These are phyloP conservation scores for Varanus salvator DNA, from an alignment of 2,113 vertebrate species.

Conservation along the genomic window DNA sequence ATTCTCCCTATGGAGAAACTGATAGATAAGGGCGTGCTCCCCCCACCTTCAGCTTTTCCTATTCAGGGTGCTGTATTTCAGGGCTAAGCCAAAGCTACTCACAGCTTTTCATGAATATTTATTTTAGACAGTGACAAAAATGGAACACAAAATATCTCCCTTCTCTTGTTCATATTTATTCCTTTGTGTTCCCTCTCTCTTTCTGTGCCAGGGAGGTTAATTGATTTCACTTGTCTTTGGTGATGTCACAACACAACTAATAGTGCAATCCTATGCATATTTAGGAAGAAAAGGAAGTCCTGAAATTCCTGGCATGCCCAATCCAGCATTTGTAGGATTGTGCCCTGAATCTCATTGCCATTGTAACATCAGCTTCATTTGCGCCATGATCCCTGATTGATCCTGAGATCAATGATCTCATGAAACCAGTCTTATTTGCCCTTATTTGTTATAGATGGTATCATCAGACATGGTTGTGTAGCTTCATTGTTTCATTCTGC, in stretches of 20 bases:
- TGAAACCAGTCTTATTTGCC: background rate
- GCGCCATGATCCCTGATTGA: background rate
- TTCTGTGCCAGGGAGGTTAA: background rate
- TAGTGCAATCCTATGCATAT: too few species aligned
- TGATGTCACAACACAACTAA: background rate
- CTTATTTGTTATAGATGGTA: background rate
- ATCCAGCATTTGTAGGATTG: background rate
- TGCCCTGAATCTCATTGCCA: background rate
- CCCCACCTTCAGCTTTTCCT: background rate
- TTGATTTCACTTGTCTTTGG: background rate
- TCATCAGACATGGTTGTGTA: background rate
- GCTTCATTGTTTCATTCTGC: background rate
- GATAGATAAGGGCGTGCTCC: background rate
- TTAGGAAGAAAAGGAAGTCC: too few species aligned
- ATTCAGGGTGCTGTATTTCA: background rate
- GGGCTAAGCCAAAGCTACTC: background rate
- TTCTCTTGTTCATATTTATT: background rate
- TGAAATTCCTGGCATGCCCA: too few species aligned
- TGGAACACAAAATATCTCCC: background rate
- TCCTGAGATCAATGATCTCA: background rate
- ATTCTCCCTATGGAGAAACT: background rate
- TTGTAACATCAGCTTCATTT: background rate
- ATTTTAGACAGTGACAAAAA: background rate
- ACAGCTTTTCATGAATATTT: background rate
- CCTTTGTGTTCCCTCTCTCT: background rate